These are phyloP conservation scores for Pandemis cinnamomeana DNA, from an alignment of 2,888 invertebrate species.

Conservation along the genomic window DNA sequence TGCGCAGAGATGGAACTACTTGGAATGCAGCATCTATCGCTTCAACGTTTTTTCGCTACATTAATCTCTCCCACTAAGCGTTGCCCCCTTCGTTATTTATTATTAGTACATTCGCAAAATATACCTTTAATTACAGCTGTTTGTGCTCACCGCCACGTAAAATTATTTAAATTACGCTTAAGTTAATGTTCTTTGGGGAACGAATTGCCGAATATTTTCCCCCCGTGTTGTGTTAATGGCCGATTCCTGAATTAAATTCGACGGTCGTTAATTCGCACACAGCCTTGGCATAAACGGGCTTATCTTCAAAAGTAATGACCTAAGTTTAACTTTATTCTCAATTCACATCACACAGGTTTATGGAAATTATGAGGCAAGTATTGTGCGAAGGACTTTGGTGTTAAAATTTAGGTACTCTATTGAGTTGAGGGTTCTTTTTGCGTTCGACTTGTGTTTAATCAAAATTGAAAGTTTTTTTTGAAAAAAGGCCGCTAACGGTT, in stretches of 20 bases:
- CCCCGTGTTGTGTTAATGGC: conserved; percentile 70
- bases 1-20: conserved; percentile 20
- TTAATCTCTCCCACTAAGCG: conserved; percentile 53
- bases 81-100: conserved; percentile 53
- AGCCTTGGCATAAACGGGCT: conserved; percentile 73
- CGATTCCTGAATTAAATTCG: conserved; percentile 73
- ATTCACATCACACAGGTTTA: conserved; percentile 40
- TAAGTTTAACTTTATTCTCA: conserved; percentile 64
- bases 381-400: conserved; percentile 30
- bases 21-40: conserved; percentile 36
- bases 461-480: too few relatives aligned
- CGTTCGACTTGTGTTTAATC: too few relatives aligned
- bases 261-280: conserved; percentile 69
- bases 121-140: conserved; percentile 75
- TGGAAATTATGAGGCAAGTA: conserved; percentile 27
- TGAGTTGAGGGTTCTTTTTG: too few relatives aligned
- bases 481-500: too few relatives aligned
- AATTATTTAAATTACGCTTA: conserved; percentile 78
- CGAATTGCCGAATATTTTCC: conserved; percentile 73
- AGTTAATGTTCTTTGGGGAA: conserved; percentile 76
- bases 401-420: too few relatives aligned
- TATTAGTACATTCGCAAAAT: conserved; percentile 62
- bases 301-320: conserved; percentile 68
- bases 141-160: conserved; percentile 77
- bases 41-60: conserved; percentile 42